A percentile compares a stretch with the other conserved stretches of the same genome.
Conservation (phyloP, 1,140 invertebrate species). For the Drosophila chauvacae region DNA sequence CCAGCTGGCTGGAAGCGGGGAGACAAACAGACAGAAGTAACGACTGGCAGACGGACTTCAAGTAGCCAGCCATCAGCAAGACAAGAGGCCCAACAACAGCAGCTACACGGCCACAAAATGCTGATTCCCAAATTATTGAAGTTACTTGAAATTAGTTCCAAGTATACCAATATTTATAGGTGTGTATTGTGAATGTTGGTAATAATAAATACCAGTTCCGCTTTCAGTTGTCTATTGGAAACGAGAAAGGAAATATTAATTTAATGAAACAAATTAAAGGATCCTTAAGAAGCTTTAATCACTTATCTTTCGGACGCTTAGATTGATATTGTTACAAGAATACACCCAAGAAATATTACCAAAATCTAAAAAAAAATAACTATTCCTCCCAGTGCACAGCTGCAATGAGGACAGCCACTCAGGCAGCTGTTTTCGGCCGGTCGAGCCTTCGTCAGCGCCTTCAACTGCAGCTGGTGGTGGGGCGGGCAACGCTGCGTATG, state of each 20-base stretch:
- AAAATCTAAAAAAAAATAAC: neutral
- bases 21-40: slow-evolving; percentile 24
- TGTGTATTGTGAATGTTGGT: too few relatives aligned
- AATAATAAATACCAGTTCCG: too few relatives aligned
- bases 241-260: too few relatives aligned
- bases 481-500: slow-evolving; percentile 62
- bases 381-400: neutral
- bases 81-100: slow-evolving; percentile 36
- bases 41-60: slow-evolving; percentile 37
- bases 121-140: too few relatives aligned
- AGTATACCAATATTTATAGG: neutral
- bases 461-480: slow-evolving; percentile 70
- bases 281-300: too few relatives aligned
- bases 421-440: slow-evolving; percentile 39
- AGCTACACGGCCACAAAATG: slow-evolving; percentile 9
- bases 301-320: too few relatives aligned
- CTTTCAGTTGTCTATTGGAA: too few relatives aligned
- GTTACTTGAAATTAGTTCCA: neutral
- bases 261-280: too few relatives aligned
- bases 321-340: neutral
- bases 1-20: slow-evolving; percentile 28
- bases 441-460: slow-evolving; percentile 35
- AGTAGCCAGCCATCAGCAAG: slow-evolving; percentile 44
- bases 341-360: neutral
- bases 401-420: slow-evolving; percentile 27